These are phyloP conservation scores for Pocillopora meandrina DNA, from an alignment of 92 coral and sea anemone genomes.

Conservation along the genomic window DNA sequence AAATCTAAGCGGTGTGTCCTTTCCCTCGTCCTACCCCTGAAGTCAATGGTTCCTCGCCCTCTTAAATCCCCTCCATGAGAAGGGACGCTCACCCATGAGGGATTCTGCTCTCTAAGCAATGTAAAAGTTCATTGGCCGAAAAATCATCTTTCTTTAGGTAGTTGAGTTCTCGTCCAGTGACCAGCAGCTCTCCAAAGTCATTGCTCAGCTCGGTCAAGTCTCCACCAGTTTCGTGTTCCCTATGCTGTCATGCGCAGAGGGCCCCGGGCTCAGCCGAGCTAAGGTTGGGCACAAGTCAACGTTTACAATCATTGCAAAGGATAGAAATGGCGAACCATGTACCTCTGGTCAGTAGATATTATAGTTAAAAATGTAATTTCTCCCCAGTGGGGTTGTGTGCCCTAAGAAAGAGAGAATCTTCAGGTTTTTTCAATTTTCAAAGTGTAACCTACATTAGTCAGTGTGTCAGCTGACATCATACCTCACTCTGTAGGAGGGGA, in stretches of 20 bases:
- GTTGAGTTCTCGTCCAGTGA: slow-evolving; percentile 78
- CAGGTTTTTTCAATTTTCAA: not conserved
- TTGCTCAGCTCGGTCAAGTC: slow-evolving; percentile 74
- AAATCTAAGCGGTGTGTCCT: too few relatives aligned
- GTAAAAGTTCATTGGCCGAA: not conserved
- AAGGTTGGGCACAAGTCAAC: slow-evolving; percentile 80
- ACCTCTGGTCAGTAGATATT: slow-evolving; percentile 43
- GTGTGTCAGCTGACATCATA: too few relatives aligned
- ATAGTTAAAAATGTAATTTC: not conserved
- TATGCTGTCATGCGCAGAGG: slow-evolving; percentile 83
- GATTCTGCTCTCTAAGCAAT: too few relatives aligned
- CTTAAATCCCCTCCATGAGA: too few relatives aligned
- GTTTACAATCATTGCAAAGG: slow-evolving; percentile 68
- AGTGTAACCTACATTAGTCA: too few relatives aligned
- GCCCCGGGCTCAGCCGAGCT: slow-evolving; percentile 69
- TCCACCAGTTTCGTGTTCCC: slow-evolving; percentile 81
- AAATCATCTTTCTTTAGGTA: slow-evolving; percentile 5
- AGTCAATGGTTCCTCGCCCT: too few relatives aligned
- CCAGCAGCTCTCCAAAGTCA: slow-evolving; percentile 70
- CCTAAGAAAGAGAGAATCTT: not conserved
- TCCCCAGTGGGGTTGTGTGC: not conserved
- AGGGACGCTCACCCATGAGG: too few relatives aligned
- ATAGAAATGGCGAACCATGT: slow-evolving; percentile 81
- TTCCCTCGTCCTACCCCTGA: too few relatives aligned
- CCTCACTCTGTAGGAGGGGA: slow-evolving; percentile 61